Percentiles rank a stretch among this genome's conserved stretches.
Evolutionary conservation across 2,797 vertebrate species (phyloP).

Genomic region (Synanceia verrucosa): DNA sequence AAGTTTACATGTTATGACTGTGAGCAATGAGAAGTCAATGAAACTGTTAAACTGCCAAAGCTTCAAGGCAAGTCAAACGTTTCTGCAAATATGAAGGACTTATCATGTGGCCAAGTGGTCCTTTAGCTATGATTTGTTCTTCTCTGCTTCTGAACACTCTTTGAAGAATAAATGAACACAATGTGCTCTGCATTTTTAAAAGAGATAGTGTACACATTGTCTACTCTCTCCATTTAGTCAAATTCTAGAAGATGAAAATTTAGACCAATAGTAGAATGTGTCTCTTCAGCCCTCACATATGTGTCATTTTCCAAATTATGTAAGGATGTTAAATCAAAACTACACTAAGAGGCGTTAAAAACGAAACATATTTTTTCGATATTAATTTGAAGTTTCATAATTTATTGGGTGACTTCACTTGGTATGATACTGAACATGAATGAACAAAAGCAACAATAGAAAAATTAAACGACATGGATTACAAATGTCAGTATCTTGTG

Average conservation of each 20-base stretch:
- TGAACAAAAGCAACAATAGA: too few species aligned
- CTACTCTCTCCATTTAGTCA: neutral
- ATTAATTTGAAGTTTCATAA: too few species aligned
- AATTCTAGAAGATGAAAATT: neutral
- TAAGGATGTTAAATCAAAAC: too few species aligned
- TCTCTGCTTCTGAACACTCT: neutral
- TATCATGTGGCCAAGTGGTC: neutral
- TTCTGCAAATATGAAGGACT: neutral
- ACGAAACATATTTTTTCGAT: too few species aligned
- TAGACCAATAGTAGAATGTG: too few species aligned
- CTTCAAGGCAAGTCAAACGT: neutral
- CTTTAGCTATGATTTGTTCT: neutral
- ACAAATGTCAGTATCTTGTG: too few species aligned
- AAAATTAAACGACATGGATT: too few species aligned
- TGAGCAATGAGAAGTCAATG: neutral
- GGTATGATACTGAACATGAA: too few species aligned
- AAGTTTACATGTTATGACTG: neutral
- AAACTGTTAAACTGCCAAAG: neutral
- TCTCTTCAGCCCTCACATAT: too few species aligned
- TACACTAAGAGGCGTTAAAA: too few species aligned
- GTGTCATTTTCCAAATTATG: too few species aligned
- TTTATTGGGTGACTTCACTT: too few species aligned
- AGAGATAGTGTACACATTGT: neutral
- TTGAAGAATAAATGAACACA: neutral
- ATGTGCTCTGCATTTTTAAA: neutral